Evolutionary conservation across 2,888 invertebrate genomes (phyloP), one percentile per base, ranked within the genome.

Genomic region (Tetanocera ferruginea): DNA sequence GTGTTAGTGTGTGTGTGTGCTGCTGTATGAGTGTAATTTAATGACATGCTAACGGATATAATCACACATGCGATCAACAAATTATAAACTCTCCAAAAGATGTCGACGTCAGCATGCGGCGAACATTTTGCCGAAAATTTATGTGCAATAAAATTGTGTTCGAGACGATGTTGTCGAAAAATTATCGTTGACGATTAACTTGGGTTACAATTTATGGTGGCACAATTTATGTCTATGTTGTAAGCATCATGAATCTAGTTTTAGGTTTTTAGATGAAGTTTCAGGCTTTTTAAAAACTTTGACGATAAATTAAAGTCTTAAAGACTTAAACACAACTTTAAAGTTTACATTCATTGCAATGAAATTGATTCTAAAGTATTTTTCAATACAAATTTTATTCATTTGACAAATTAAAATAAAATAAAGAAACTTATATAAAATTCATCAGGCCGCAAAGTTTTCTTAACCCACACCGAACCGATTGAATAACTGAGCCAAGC

Each of bases 371-470:
- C 51, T 11, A 34, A 73, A 34, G 43, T 62, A 23, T 73, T 37
- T 60, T 73, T 73, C 23, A 73, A 73, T 62, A 49, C 49, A 62
- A 74, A 74, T 64, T 64, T 74, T 51, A 72, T 67, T 67, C 37
- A 71, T 71, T 71, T 64, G 51, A 17, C 62, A 17, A 11, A 14
- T 14, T 17, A n/a, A 31, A 62, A 28, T 28, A 31, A 64, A 28
- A 31, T 34, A 14, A 64, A 28, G 34, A 62, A 8, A 28, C 1
- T 31, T 9, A 28, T 14, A 11, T 9, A 23, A 11, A 60, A 14
- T 51, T 5, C 19, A 5, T 25, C 2, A 8, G 34, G 9, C 1
- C 17, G 11, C 55, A 23, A 19, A 23, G 0, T 55, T n/a, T 55
- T 55, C 19, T 11, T 9, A 66, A 34, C 19, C 43, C 11, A 43